Evolutionary conservation across 2,113 vertebrate genomes (phyloP), one percentile per base, ranked within the genome.

Genomic region (Catharus fuscescens): DNA sequence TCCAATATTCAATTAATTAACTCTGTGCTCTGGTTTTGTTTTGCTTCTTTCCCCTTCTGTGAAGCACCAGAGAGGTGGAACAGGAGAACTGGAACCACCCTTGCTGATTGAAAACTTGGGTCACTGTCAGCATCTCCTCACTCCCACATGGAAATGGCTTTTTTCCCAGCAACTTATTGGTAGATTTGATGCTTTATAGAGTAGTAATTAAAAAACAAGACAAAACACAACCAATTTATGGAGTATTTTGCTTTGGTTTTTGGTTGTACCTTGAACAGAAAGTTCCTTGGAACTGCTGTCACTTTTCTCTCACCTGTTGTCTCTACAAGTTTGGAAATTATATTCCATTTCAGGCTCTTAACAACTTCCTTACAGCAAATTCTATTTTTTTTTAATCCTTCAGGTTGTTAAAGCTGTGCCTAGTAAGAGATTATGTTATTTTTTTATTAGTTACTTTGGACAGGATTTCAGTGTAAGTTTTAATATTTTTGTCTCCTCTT

Each of bases 101-200:
- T 31, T 65, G 65, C 45, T 44, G 3, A 32, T 59, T 31, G 28
- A 26, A 42, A 54, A 13, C 29, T 12, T 26, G 34, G 14, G 50
- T 88, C 31, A 8, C 21, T 70, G 23, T 19, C 59, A 45, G 32
- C 45, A 10, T 91, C 48, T 80, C n/a, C 61, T 81, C 25, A 4
- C 57, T 54, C 72, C 53, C 28, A 1, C 14, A 19, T 5, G 10
- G n/a, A 66, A 79, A 52, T 5, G 21, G 14, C 8, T 16, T n/a
- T 69, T 54, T 45, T 0, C 25, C 7, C 50, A 60, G 14, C 14
- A 18, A 1, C 10, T 59, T 76, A 3, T 1, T 18, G 28, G 17
- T 59, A 29, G n/a, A 48, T 48, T 24, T 59, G 18, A 6, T 66
- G n/a, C 18, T 86, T 78, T 59, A 16, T 11, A 26, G 20, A 38